Conservation (phyloP, 2,113 vertebrate species). For the Aepyceros melampus region DNA sequence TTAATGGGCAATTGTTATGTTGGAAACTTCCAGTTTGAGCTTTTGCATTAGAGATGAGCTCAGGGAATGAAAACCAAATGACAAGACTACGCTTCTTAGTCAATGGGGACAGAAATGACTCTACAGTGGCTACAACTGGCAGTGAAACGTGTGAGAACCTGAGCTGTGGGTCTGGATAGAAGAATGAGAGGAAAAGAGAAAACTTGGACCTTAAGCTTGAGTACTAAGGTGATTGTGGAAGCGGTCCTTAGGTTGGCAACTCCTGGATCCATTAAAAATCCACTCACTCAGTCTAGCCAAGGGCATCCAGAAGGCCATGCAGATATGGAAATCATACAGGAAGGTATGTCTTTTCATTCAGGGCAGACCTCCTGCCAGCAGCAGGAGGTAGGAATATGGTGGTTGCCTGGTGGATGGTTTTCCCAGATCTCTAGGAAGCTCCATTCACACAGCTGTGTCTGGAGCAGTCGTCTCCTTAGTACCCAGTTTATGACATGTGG, state of each 20-base stretch:
- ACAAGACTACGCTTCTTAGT: not conserved
- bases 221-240: not conserved
- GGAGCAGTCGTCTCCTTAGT: fast-evolving
- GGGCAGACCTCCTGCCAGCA: too few relatives aligned
- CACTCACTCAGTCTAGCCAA: too few relatives aligned
- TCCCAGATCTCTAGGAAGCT: not conserved
- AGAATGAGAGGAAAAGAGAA: not conserved
- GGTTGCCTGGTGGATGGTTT: fast-evolving
- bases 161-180: not conserved
- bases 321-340: too few relatives aligned
- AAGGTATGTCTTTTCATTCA: not conserved
- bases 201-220: not conserved
- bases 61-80: not conserved
- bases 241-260: not conserved
- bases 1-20: too few relatives aligned
- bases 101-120: not conserved
- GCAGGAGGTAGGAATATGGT: not conserved
- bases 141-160: not conserved
- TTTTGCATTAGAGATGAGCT: not conserved
- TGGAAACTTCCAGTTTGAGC: not conserved
- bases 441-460: not conserved
- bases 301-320: too few relatives aligned
- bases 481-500: too few relatives aligned
- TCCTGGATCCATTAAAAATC: not conserved
- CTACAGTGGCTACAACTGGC: fast-evolving